Evolutionary conservation across 2,113 vertebrate species (phyloP), one percentile per base, ranked within the genome.

Genomic region (Eclectus roratus): DNA sequence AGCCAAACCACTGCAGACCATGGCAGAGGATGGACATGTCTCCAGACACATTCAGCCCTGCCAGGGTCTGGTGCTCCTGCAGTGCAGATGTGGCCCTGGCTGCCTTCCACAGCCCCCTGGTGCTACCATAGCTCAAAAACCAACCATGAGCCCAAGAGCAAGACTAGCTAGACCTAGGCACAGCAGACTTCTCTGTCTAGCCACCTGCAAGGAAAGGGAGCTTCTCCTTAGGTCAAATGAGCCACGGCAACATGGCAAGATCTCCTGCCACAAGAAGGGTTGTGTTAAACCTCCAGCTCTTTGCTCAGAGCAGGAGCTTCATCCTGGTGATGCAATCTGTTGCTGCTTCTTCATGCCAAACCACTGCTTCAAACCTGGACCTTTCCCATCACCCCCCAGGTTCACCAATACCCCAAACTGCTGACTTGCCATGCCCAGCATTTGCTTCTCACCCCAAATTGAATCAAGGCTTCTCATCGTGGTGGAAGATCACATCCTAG

Each of bases 381-480:
- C 61, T 56, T 44, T 65, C 46, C 25, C 11, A 11, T 37, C 28
- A 11, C 7, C 39, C 24, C 52, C 15, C 17, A 35, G 16, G n/a
- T 11, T 64, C 47, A n/a, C 29, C 2, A 13, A 72, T 1, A 61
- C 7, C 43, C 49, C 41, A 52, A 13, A 63, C 11, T 19, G 35
- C 49, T 35, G 13, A 39, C 27, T 2, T 71, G 28, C 23, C 55
- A 41, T 2, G 9, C 61, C 11, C 17, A 78, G 50, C 35, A 8
- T 53, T 55, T 2, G 6, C 24, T 68, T 56, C 69, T 68, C n/a
- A 53, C 10, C 29, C 56, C 2, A 10, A 23, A 1, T 0, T 43
- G 47, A 76, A 64, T 0, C 0, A 0, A 66, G 43, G 55, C 18
- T 63, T 76, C 65, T 58, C 3, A 11, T 16, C 33, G 16, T 1